A percentile compares a stretch with the other conserved stretches of the same genome.
Conservation (phyloP, 2,888 invertebrate genomes). For the Perithous albicinctus region DNA sequence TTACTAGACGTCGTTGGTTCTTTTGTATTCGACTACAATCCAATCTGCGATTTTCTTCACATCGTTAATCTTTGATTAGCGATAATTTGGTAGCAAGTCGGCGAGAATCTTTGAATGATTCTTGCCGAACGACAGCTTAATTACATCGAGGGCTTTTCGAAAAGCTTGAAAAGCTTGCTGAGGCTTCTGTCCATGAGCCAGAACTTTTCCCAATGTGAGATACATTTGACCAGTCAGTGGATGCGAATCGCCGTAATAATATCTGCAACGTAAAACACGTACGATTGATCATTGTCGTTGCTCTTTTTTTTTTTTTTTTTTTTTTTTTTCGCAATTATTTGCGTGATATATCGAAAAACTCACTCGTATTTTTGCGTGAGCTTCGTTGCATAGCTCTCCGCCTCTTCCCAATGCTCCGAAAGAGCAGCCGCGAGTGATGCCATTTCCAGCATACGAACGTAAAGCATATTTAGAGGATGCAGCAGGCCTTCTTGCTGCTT, state of each 20-base stretch:
- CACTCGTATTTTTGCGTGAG: constrained; percentile 92
- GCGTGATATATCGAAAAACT: constrained; percentile 73
- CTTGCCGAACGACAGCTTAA: constrained; percentile 92
- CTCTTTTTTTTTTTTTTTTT: too few relatives aligned
- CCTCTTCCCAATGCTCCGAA: constrained; percentile 91
- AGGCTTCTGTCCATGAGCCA: constrained; percentile 88
- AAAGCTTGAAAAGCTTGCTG: constrained; percentile 88
- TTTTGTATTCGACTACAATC: constrained; percentile 35
- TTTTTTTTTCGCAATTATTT: background rate
- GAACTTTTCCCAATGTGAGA: constrained; percentile 92
- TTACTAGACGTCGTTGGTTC: background rate
- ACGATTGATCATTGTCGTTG: background rate
- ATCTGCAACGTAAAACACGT: constrained; percentile 85
- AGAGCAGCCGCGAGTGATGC: constrained; percentile 93
- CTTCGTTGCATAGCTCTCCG: constrained; percentile 89
- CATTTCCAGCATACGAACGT: constrained; percentile 91
- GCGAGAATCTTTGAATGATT: constrained; percentile 88
- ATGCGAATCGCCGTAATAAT: constrained; percentile 91
- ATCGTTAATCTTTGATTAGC: constrained; percentile 89
- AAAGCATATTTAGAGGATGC: constrained; percentile 90
- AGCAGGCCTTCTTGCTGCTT: constrained; percentile 89
- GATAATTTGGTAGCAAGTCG: too few relatives aligned
- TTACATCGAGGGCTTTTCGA: constrained; percentile 88
- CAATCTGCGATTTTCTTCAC: constrained; percentile 87
- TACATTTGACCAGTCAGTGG: constrained; percentile 92